A percentile compares a stretch with the other conserved stretches of the same genome.
Evolutionary conservation across 2,888 invertebrate genomes (phyloP).

Genomic region (Papilio elwesi): DNA sequence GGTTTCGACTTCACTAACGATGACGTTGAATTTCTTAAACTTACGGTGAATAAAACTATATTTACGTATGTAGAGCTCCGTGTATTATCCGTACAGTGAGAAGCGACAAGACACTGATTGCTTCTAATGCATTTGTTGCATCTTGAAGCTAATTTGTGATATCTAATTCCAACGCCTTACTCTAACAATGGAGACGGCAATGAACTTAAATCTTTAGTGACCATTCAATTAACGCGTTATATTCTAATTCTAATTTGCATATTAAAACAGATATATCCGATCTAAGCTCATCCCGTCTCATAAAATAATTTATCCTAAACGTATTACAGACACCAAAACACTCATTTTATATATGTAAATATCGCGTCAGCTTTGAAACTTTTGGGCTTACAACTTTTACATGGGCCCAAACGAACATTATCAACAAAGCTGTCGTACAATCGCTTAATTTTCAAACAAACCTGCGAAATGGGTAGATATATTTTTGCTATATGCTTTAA

Average conservation of each 20-base stretch:
- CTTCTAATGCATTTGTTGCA: constrained; percentile 68
- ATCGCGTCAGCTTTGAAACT: constrained; percentile 47
- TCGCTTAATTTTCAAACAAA: constrained; percentile 28
- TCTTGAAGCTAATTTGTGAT: constrained; percentile 77
- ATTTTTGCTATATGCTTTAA: constrained; percentile 28
- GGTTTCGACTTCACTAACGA: constrained; percentile 54
- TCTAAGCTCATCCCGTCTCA: constrained; percentile 54
- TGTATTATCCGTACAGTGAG: constrained; percentile 68
- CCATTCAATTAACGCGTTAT: constrained; percentile 3
- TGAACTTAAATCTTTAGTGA: constrained; percentile 14
- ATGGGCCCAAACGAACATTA: constrained; percentile 66
- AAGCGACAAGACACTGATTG: constrained; percentile 80
- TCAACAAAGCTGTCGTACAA: constrained; percentile 42
- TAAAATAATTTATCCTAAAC: constrained; percentile 58
- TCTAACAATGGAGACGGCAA: constrained; percentile 51
- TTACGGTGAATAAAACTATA: constrained; percentile 78
- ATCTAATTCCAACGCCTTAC: constrained; percentile 71
- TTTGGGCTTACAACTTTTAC: constrained; percentile 52
- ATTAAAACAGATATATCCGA: neutral
- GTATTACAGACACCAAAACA: constrained; percentile 73
- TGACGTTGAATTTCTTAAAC: constrained; percentile 70
- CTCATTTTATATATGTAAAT: constrained; percentile 50
- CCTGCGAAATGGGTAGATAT: constrained; percentile 37
- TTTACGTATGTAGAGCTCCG: constrained; percentile 81
- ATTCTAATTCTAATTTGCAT: constrained; percentile 14